These are phyloP conservation scores for Ivindomyrus marchei DNA, from an alignment of 2,113 vertebrate species.

Conservation along the genomic window DNA sequence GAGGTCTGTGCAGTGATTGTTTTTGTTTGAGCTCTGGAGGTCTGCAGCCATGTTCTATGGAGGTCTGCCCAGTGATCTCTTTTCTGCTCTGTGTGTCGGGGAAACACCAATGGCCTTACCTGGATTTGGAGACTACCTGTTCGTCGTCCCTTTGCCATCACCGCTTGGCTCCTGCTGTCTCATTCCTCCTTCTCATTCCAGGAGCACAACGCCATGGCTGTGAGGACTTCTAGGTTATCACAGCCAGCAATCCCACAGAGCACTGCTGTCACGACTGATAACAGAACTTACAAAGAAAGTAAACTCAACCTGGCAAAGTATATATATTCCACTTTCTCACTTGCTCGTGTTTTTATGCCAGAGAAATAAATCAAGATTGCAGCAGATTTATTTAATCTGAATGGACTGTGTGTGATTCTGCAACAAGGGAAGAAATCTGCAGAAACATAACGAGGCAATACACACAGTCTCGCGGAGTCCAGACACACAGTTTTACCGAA, in stretches of 20 bases:
- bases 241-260: neutral
- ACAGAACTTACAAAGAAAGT: neutral
- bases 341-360: neutral
- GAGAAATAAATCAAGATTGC: slow-evolving; percentile 4
- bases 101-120: neutral
- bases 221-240: slow-evolving; percentile 1
- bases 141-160: neutral
- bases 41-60: neutral
- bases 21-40: neutral
- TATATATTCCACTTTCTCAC: neutral
- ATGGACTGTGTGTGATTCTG: neutral
- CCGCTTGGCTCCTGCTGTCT: neutral
- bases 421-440: neutral
- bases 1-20: neutral
- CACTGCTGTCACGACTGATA: neutral
- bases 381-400: neutral
- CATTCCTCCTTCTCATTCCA: neutral
- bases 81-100: neutral
- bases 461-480: neutral
- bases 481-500: neutral
- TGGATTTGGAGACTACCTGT: neutral
- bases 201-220: neutral
- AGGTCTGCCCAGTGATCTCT: neutral
- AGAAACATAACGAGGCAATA: neutral
- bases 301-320: neutral